phyloP scores from a whole-genome alignment of 64 coral and sea anemone genomes.

The Anthopleura sola region DNA sequence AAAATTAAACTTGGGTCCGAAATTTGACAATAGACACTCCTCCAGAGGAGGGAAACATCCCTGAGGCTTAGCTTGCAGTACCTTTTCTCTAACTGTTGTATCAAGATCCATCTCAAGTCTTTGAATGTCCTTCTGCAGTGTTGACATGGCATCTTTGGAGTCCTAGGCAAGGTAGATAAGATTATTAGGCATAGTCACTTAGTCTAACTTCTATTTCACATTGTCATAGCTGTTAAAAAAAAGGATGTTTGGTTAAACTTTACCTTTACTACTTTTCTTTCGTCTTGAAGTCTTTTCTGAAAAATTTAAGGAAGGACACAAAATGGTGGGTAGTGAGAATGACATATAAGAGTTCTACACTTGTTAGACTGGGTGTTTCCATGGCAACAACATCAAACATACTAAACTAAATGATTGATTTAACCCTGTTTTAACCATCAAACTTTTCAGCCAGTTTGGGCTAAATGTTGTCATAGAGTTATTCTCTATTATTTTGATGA shows the following conservation, averaged over 20 bases:
- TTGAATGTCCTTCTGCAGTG: constrained; percentile 72
- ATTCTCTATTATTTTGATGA: too few relatives aligned
- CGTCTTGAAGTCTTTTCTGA: constrained; percentile 41
- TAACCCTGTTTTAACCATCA: too few relatives aligned
- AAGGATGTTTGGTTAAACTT: neutral
- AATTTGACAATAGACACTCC: too few relatives aligned
- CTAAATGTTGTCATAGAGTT: too few relatives aligned
- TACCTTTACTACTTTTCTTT: constrained; percentile 36
- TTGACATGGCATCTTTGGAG: constrained; percentile 40
- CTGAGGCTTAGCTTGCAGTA: neutral
- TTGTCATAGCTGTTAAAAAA: too few relatives aligned
- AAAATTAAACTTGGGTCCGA: too few relatives aligned
- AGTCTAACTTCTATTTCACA: too few relatives aligned
- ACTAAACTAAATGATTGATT: too few relatives aligned
- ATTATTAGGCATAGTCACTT: neutral
- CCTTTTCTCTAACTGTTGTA: constrained; percentile 70
- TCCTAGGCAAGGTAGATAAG: constrained; percentile 29
- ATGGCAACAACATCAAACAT: too few relatives aligned
- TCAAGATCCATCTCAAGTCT: constrained; percentile 85
- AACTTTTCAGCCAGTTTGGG: too few relatives aligned
- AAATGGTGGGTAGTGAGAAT: neutral
- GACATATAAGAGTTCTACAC: neutral
- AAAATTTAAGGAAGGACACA: neutral
- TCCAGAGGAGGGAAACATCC: too few relatives aligned
- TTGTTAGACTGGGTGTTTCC: too few relatives aligned